Base-by-base conservation (phyloP, 2,797 vertebrate species). In the Hipposideros larvatus region DNA sequence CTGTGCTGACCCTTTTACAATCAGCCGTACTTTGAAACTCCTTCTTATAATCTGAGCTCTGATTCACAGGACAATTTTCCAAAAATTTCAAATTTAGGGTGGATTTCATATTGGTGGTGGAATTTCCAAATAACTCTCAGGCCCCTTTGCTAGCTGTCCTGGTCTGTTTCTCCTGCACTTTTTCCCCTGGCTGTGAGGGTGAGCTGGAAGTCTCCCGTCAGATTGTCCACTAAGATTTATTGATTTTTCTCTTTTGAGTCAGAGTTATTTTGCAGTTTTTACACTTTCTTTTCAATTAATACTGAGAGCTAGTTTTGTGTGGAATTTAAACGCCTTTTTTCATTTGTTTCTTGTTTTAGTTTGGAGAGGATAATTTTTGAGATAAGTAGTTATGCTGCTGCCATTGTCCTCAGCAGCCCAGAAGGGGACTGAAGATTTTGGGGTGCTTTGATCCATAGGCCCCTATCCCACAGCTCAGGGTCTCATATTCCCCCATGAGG, bases 211-310 rank as follows among this genome's bases (percentile, higher is more conserved):
- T 55, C 65, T 61, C 19, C 15, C 10, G 26, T 53, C 51, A 43
- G 22, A 53, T 1, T 57, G 11, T 24, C 0, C 31, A 31, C 4
- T 0, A 83, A 46, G 16, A 63, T 46, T 74, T 2, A 41, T 0
- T 80, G 19, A 10, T 9, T n/a, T 46, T 55, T 34, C 1, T 43
- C 26, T 43, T 31, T 71, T 43, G 53, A 41, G 16, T 46, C 28
- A 18, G 19, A 66, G 8, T 46, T 59, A n/a, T 4, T 9, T 37
- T 53, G 13, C 18, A 65, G 3, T 74, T 34, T 59, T 61, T 43
- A 13, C n/a, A 48, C 37, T 66, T 61, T 46, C 37, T 86, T 16
- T 37, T 51, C n/a, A 66, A 86, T 13, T 31, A 68, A 48, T 34
- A 21, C 4, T 28, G 34, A 53, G 0, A 31, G 11, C 0, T 15